Evolutionary conservation across 1,140 invertebrate species (phyloP).

Genomic region (Monomorium pharaonis): DNA sequence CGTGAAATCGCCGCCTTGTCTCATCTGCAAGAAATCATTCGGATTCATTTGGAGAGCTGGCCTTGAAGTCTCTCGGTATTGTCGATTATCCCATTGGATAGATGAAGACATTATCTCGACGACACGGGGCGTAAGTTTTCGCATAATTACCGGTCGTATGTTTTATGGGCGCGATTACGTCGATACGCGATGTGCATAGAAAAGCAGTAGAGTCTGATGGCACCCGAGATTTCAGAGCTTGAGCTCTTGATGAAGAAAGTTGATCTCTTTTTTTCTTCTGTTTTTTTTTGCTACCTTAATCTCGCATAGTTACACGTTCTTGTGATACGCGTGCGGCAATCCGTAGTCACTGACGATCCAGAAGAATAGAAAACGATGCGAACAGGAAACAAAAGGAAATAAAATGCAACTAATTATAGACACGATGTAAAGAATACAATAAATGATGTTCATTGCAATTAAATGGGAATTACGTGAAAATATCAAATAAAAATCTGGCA

Average conservation of each 20-base stretch:
- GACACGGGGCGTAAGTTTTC: background rate
- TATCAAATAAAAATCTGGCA: background rate
- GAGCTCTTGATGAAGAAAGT: background rate
- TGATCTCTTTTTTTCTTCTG: background rate
- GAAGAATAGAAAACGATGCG: background rate
- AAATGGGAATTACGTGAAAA: background rate
- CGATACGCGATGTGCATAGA: slow-evolving; percentile 31
- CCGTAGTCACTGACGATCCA: background rate
- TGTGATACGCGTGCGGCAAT: background rate
- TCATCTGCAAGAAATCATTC: slow-evolving; percentile 39
- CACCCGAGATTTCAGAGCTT: background rate
- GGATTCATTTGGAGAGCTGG: slow-evolving; percentile 13
- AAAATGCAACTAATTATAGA: background rate
- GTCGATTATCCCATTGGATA: slow-evolving; percentile 29
- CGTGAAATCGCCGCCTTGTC: background rate
- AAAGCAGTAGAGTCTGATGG: background rate
- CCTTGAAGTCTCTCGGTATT: slow-evolving; percentile 10
- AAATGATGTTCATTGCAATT: background rate
- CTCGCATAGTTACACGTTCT: slow-evolving; percentile 15
- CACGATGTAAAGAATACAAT: background rate
- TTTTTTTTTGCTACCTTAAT: background rate
- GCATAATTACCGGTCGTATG: background rate
- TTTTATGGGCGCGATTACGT: slow-evolving; percentile 4
- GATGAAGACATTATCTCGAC: slow-evolving; percentile 42
- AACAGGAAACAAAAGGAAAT: background rate